Conservation (phyloP, 2,888 invertebrate species). For the Xylota segnis region DNA sequence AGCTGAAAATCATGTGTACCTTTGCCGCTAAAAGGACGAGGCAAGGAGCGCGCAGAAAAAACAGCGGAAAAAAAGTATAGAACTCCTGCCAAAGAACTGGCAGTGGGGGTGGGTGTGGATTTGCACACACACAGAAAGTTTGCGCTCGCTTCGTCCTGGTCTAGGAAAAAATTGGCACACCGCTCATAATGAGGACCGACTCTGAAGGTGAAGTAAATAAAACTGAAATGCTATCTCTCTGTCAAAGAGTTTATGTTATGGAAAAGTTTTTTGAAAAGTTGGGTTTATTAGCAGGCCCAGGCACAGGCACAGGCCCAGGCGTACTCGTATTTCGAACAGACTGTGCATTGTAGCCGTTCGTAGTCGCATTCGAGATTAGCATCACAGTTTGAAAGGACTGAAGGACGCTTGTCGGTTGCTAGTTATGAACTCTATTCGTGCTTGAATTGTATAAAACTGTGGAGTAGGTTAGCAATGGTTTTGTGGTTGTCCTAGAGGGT, state of each 20-base stretch:
- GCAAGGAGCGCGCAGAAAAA: not conserved
- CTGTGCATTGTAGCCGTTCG: not conserved
- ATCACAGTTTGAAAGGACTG: conserved; percentile 2
- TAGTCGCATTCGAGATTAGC: conserved; percentile 11
- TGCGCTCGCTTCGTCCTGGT: conserved; percentile 23
- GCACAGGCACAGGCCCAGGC: conserved; percentile 1
- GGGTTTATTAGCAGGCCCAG: conserved; percentile 34
- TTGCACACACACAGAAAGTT: conserved; percentile 41
- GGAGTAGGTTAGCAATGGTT: not conserved
- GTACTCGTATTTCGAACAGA: conserved; percentile 15
- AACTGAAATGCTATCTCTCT: conserved; percentile 56
- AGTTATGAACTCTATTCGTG: not conserved
- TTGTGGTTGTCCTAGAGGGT: too few species aligned
- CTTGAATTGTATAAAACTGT: not conserved
- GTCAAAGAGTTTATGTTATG: conserved; percentile 60
- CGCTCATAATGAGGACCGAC: conserved; percentile 46
- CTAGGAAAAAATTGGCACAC: conserved; percentile 44
- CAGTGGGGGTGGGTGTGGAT: conserved; percentile 20
- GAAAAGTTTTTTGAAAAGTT: conserved; percentile 60
- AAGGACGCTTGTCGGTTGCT: not conserved
- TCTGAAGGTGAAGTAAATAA: conserved; percentile 65
- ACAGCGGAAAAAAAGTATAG: not conserved
- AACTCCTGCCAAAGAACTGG: conserved; percentile 14
- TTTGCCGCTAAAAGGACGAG: conserved; percentile 28
- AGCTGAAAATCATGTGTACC: conserved; percentile 74